phyloP scores from a whole-genome alignment of 2,888 invertebrate genomes.

The Cyaniris semiargus region DNA sequence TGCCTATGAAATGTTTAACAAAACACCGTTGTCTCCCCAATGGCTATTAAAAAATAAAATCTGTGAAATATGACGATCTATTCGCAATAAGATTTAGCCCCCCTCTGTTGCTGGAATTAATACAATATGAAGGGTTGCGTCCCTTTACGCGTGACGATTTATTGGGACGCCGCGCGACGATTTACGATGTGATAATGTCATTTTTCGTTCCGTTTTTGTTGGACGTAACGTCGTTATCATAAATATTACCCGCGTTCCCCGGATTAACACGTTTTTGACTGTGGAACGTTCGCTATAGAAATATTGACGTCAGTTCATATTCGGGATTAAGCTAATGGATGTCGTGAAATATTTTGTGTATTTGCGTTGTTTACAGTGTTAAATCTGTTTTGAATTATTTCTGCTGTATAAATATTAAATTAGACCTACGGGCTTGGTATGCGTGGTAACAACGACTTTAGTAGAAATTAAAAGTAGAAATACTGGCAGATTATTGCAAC shows the following conservation, averaged over 20 bases:
- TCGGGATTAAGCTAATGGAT: not conserved
- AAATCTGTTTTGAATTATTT: not conserved
- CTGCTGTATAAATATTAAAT: not conserved
- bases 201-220: slow-evolving; percentile 59
- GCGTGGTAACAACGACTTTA: not conserved
- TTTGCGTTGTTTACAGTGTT: not conserved
- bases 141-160: slow-evolving; percentile 66
- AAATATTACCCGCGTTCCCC: slow-evolving; percentile 34
- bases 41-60: slow-evolving; percentile 7
- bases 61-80: slow-evolving; percentile 17
- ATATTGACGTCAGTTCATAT: not conserved
- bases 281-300: not conserved
- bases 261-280: slow-evolving; percentile 31
- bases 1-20: not conserved
- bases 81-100: slow-evolving; percentile 22
- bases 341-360: not conserved
- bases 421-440: not conserved
- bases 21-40: not conserved
- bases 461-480: too few species aligned
- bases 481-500: not conserved
- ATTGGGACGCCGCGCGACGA: slow-evolving; percentile 62
- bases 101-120: slow-evolving; percentile 30
- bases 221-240: slow-evolving; percentile 42
- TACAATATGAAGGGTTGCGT: slow-evolving; percentile 43
- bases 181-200: slow-evolving; percentile 75